Conservation (phyloP, 2,797 vertebrate species). For the Simalia tracyae region DNA sequence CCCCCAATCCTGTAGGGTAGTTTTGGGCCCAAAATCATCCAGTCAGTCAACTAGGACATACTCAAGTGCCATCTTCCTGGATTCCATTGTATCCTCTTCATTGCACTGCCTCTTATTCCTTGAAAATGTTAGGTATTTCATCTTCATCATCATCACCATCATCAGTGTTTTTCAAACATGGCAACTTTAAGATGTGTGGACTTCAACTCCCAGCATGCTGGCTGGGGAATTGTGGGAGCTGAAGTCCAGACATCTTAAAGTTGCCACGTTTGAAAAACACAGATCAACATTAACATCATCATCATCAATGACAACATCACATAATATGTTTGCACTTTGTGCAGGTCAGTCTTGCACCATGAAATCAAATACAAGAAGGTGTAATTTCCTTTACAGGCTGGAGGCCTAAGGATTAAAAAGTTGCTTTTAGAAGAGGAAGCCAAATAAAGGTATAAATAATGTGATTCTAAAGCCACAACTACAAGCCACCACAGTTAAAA, state of each 20-base stretch:
- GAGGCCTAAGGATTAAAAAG: no score
- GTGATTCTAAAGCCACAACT: no score
- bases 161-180: not conserved
- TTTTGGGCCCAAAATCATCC: not conserved
- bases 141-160: fast-evolving
- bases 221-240: not conserved
- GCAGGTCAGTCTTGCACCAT: not conserved
- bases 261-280: not conserved
- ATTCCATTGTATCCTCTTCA: not conserved
- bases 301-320: not conserved
- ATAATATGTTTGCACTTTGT: not conserved
- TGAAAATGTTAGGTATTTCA: not conserved
- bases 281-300: no score
- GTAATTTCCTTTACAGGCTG: not conserved
- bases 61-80: not conserved
- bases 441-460: not conserved
- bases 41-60: not conserved
- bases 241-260: not conserved
- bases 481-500: not conserved
- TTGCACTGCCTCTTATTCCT: not conserved
- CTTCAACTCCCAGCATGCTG: not conserved
- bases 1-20: not conserved
- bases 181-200: not conserved
- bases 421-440: not conserved
- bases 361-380: not conserved